phyloP scores from a whole-genome alignment of 2,888 invertebrate genomes.

The Euclidia mi region DNA sequence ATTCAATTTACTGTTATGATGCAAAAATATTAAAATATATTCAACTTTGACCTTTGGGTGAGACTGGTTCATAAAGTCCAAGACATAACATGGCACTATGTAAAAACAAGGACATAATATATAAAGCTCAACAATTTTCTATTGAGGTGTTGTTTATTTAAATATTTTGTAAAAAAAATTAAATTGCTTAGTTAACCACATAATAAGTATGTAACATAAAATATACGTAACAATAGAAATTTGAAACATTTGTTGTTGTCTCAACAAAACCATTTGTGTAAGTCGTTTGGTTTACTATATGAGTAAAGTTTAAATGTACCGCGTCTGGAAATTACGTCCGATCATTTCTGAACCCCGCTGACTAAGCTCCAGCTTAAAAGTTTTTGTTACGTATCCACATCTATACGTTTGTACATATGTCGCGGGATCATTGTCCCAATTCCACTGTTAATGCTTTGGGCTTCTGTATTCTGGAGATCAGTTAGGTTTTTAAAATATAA shows the following conservation, averaged over 20 bases:
- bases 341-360: constrained; percentile 52
- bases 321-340: constrained; percentile 54
- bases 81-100: too few relatives aligned
- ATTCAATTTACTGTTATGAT: too few relatives aligned
- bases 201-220: not conserved
- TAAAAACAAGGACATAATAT: too few relatives aligned
- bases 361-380: constrained; percentile 44
- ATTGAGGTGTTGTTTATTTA: too few relatives aligned
- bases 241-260: constrained; percentile 9
- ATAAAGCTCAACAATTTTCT: too few relatives aligned
- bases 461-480: not conserved
- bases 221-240: constrained; percentile 2
- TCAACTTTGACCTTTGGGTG: too few relatives aligned
- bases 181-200: too few relatives aligned
- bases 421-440: not conserved
- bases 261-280: constrained; percentile 34
- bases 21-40: too few relatives aligned
- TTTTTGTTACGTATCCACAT: constrained; percentile 35
- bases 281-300: constrained; percentile 52
- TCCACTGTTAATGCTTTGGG: not conserved
- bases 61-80: too few relatives aligned
- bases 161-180: too few relatives aligned
- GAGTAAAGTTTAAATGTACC: constrained; percentile 53
- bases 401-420: constrained; percentile 23
- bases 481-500: too few relatives aligned